Percentiles rank a stretch among this genome's conserved stretches.
Conservation (phyloP, 2,113 vertebrate species). For the Oxyura jamaicensis region DNA sequence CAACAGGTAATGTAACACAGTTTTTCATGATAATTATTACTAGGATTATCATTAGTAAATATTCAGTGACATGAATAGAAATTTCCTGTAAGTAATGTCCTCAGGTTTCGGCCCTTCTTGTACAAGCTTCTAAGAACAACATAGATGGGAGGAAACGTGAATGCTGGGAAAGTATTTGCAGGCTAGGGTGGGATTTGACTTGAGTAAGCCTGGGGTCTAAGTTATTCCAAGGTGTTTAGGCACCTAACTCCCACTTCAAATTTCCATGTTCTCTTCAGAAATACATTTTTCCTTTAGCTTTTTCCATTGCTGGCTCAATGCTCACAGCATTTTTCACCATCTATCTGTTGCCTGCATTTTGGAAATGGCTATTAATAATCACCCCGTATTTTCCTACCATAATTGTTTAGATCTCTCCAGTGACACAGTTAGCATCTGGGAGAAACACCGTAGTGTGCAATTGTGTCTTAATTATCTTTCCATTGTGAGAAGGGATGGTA, state of each 20-base stretch:
- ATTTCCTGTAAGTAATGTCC: slow-evolving; percentile 44
- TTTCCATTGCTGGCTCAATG: not conserved
- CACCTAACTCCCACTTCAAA: slow-evolving; percentile 20
- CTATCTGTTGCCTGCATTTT: not conserved
- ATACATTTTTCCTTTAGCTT: slow-evolving; percentile 14
- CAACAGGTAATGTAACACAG: not conserved
- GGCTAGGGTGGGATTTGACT: slow-evolving; percentile 24
- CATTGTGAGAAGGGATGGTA: slow-evolving; percentile 64
- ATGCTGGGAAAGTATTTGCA: slow-evolving; percentile 14
- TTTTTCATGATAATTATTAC: slow-evolving; percentile 23
- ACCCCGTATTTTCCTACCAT: not conserved
- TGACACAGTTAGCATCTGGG: slow-evolving; percentile 34
- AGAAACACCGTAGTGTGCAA: slow-evolving; percentile 57
- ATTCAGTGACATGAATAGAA: not conserved
- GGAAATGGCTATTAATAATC: not conserved
- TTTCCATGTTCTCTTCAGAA: slow-evolving; percentile 27
- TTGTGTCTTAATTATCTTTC: slow-evolving; percentile 64
- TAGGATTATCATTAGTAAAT: slow-evolving; percentile 5
- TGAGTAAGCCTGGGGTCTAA: not conserved
- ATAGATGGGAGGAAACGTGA: slow-evolving; percentile 6
- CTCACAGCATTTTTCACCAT: not conserved
- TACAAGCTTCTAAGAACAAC: slow-evolving; percentile 2
- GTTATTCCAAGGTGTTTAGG: slow-evolving; percentile 5
- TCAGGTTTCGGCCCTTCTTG: not conserved
- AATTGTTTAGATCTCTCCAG: not conserved